A percentile compares a stretch with the other conserved stretches of the same genome.
Conservation (phyloP, 2,888 invertebrate species). For the Eudasyphora cyanicolor region DNA sequence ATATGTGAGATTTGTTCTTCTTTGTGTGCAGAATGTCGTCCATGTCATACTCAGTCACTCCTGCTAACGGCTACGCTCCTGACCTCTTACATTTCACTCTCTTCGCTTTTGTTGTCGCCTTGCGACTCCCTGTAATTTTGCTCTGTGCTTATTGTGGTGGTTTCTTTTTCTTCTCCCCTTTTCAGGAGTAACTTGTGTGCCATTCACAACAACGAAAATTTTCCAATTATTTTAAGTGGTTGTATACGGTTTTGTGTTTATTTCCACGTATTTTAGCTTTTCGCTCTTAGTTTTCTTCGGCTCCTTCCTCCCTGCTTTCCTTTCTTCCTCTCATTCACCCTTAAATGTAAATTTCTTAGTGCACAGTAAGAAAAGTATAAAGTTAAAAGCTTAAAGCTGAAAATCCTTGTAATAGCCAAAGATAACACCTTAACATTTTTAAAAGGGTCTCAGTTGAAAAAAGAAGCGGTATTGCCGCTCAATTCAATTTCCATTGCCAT, state of each 20-base stretch:
- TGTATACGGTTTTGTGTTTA: conserved; percentile 51
- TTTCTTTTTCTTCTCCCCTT: not conserved
- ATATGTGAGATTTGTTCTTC: not conserved
- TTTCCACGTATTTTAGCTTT: conserved; percentile 36
- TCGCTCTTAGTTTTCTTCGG: not conserved
- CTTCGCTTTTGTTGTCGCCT: too few relatives aligned
- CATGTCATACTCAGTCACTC: not conserved
- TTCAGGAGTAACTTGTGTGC: too few relatives aligned
- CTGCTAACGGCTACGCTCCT: not conserved
- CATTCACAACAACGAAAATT: conserved; percentile 37
- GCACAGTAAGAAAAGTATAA: conserved; percentile 9
- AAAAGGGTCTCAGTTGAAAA: not conserved
- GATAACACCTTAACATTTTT: conserved; percentile 9
- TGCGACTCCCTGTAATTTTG: too few relatives aligned
- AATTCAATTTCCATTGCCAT: not conserved
- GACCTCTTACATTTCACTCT: not conserved
- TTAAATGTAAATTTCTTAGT: conserved; percentile 11
- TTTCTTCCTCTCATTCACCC: not conserved
- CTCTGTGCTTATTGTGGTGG: conserved; percentile 6
- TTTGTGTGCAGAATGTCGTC: not conserved
- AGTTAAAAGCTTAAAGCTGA: conserved; percentile 49
- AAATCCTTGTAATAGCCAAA: conserved; percentile 41
- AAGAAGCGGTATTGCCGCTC: not conserved
- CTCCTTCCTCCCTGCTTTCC: not conserved
- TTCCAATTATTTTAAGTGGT: conserved; percentile 65